Evolutionary conservation across 2,888 invertebrate species (phyloP).

Genomic region (Zygogramma bicolorata): DNA sequence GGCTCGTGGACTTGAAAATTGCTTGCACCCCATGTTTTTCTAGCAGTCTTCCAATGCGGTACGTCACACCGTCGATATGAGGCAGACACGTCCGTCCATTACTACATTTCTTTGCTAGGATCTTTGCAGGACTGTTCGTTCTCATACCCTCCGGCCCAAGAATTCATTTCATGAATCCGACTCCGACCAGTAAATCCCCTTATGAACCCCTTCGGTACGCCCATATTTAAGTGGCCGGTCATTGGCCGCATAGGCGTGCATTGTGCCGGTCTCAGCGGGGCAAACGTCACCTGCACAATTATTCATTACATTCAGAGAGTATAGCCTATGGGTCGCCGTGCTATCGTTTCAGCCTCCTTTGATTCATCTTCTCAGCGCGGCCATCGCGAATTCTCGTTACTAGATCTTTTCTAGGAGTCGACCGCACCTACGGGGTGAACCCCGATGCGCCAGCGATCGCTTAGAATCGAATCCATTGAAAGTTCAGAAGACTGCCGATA

Average conservation of each 20-base stretch:
- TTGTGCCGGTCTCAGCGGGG: conserved; percentile 45
- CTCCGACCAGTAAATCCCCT: too few species aligned
- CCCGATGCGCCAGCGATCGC: conserved; percentile 19
- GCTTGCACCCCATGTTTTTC: too few species aligned
- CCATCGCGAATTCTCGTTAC: conserved; percentile 32
- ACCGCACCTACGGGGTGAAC: conserved; percentile 17
- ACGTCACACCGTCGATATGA: too few species aligned
- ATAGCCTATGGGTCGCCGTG: conserved; percentile 35
- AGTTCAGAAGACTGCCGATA: not conserved
- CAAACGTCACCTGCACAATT: conserved; percentile 51
- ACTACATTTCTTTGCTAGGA: too few species aligned
- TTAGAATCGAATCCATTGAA: not conserved
- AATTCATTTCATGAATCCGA: too few species aligned
- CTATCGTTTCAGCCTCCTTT: not conserved
- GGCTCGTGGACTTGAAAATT: too few species aligned
- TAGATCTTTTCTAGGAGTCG: conserved; percentile 29
- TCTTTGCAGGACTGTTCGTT: too few species aligned
- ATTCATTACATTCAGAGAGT: conserved; percentile 50
- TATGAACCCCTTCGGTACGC: conserved; percentile 7
- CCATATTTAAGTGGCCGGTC: conserved; percentile 46
- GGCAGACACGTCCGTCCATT: too few species aligned
- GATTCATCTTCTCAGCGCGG: conserved; percentile 21
- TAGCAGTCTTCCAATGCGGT: too few species aligned
- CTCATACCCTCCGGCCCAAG: too few species aligned
- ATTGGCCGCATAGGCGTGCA: conserved; percentile 52